Evolutionary conservation across 2,888 invertebrate species (phyloP).

Genomic region (Ectemnius lituratus): DNA sequence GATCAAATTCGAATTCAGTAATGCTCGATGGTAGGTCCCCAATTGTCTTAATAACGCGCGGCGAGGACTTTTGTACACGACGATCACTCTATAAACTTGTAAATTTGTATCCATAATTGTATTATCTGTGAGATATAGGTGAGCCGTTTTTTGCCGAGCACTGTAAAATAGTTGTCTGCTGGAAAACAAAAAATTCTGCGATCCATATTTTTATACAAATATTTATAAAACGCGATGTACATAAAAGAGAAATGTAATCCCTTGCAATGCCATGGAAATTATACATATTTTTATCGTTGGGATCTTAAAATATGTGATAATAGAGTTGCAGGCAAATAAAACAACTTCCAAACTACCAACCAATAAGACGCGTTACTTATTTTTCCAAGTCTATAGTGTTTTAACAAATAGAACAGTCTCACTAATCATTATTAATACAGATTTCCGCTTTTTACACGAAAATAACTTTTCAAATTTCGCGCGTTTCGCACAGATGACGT

Average conservation of each 20-base stretch:
- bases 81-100: not conserved
- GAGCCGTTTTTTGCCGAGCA: slow-evolving; percentile 18
- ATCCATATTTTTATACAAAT: slow-evolving; percentile 67
- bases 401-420: no score
- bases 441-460: no score
- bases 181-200: slow-evolving; percentile 45
- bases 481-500: no score
- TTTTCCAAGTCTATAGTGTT: no score
- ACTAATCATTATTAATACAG: no score
- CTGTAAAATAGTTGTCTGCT: slow-evolving; percentile 31
- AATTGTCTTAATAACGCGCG: not conserved
- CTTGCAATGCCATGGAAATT: slow-evolving; percentile 54
- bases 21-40: not conserved
- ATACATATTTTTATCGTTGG: slow-evolving; percentile 63
- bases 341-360: slow-evolving; percentile 22
- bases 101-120: not conserved
- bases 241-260: slow-evolving; percentile 48
- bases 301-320: slow-evolving; percentile 66
- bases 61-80: slow-evolving; percentile 13
- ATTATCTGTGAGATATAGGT: slow-evolving; percentile 2
- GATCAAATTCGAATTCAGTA: not conserved
- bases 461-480: no score
- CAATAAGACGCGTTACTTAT: not conserved
- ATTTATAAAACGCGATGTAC: slow-evolving; percentile 59
- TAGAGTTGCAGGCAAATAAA: slow-evolving; percentile 66